Conservation (phyloP, 1,140 invertebrate species). For the Drosophila insularis region DNA sequence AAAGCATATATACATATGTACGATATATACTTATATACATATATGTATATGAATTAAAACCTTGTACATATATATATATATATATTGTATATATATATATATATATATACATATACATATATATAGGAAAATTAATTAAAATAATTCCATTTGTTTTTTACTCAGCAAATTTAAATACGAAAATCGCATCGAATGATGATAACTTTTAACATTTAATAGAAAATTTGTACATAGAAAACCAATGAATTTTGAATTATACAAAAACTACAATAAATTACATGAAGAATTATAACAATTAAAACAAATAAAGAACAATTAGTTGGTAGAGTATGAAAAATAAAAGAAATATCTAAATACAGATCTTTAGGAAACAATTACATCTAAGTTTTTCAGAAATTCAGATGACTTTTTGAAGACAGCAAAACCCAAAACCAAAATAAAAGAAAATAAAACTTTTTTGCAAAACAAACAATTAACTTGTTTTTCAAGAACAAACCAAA, state of each 20-base stretch:
- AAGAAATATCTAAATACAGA: conserved; percentile 22
- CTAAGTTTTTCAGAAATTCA: conserved; percentile 74
- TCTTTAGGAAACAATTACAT: conserved; percentile 75
- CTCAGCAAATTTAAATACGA: background rate
- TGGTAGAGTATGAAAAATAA: conserved; percentile 41
- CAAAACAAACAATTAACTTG: conserved; percentile 48
- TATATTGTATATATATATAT: conserved; percentile 25
- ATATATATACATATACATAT: conserved; percentile 17
- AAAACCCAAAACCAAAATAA: conserved; percentile 12
- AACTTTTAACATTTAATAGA: conserved; percentile 14
- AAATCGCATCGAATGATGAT: background rate
- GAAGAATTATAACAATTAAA: conserved; percentile 52
- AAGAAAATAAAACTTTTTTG: conserved; percentile 34
- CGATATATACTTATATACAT: conserved; percentile 36
- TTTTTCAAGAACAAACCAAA: conserved; percentile 42
- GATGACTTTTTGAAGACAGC: conserved; percentile 71
- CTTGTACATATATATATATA: conserved; percentile 36
- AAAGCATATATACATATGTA: conserved; percentile 30
- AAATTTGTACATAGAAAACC: conserved; percentile 8
- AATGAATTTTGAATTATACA: conserved; percentile 18
- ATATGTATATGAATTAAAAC: conserved; percentile 23
- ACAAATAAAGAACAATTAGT: conserved; percentile 31
- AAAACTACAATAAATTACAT: conserved; percentile 22
- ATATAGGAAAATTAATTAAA: background rate
- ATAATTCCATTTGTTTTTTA: conserved; percentile 1